Conservation (phyloP, 2,797 vertebrate genomes). For the Poecile montanus region DNA sequence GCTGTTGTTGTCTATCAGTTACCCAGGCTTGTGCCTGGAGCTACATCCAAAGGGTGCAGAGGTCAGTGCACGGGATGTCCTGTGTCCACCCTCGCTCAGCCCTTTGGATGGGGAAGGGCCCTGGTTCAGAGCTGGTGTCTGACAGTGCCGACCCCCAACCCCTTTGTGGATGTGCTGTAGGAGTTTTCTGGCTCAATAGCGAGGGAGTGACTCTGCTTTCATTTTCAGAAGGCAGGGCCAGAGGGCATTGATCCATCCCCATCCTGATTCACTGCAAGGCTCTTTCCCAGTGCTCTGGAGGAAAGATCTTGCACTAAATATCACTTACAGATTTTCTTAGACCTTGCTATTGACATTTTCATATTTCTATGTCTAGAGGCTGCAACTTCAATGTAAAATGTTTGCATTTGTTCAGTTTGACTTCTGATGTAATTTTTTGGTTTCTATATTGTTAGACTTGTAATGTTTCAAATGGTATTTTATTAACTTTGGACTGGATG, state of each 20-base stretch:
- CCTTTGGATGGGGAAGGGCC: background rate
- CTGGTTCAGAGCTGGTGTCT: background rate
- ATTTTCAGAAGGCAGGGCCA: conserved; percentile 73
- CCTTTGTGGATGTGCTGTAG: conserved; percentile 72
- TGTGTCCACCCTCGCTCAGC: background rate
- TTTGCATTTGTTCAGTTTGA: conserved; percentile 80
- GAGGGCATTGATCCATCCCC: conserved; percentile 75
- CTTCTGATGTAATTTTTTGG: conserved; percentile 83
- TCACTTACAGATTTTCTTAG: conserved; percentile 73
- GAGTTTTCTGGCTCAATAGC: conserved; percentile 75
- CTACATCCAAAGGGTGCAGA: background rate
- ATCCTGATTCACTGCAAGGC: conserved; percentile 61
- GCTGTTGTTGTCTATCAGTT: background rate
- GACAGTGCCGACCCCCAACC: background rate
- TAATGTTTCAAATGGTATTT: conserved; percentile 88
- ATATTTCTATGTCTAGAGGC: conserved; percentile 81
- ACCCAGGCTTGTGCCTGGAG: background rate
- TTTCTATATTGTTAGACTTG: conserved; percentile 84
- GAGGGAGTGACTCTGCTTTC: conserved; percentile 75
- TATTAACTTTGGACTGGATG: conserved; percentile 87
- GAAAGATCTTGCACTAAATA: conserved; percentile 69
- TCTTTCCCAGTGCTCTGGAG: conserved; percentile 74
- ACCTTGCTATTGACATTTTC: conserved; percentile 79
- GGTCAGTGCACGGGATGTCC: background rate
- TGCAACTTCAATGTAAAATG: conserved; percentile 76